Base-by-base conservation (phyloP, 2,113 vertebrate species). In the Aphyosemion australe region DNA sequence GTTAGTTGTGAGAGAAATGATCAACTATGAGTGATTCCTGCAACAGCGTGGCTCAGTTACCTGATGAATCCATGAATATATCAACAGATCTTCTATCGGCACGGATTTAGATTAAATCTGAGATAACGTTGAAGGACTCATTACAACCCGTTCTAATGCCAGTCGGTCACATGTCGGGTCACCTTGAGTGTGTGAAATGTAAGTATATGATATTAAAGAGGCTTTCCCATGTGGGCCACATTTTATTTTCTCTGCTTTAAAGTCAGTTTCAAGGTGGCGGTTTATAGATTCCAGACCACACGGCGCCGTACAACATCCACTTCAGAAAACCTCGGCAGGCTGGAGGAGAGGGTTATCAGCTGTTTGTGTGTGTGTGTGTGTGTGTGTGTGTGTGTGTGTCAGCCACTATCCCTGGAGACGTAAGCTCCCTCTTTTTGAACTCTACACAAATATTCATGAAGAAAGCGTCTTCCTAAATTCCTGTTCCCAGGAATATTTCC, bases 351-450 rank as follows among this genome's bases (percentile, higher is more conserved):
- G 43, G 51, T 37, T 37, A 37, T 65, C 55, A 9, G 15, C 26
- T 67, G 37, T 18, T 18, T 21, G 26, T 55, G 52, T 68, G 75
- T 10, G 32, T 15, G 60, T 64, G 61, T 21, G 48, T 16, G 55
- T 71, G 75, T 43, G 19, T 26, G 39, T 68, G 75, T 48, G 26
- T 34, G 46, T 52, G 39, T 16, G 39, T 39, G 56, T 61, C 5
- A 26, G 26, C 26, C 34, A 37, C 64, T 4, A 31, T 70, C 61
- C 59, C 69, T 53, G 47, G 66, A 79, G 59, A 61, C 48, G 52
- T 2, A 42, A 51, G 67, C 56, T 64, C 61, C 56, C 46, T 54
- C 31, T 63, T 39, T 69, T 19, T 76, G 49, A 84, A 49, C 53
- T 26, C 53, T 15, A 52, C n/a, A 58, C 48, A 78, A 55, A 71